Percentiles rank a stretch among this genome's conserved stretches.
These are phyloP conservation scores for Jaculus jaculus DNA, from an alignment of 2,113 vertebrate species.

Conservation along the genomic window DNA sequence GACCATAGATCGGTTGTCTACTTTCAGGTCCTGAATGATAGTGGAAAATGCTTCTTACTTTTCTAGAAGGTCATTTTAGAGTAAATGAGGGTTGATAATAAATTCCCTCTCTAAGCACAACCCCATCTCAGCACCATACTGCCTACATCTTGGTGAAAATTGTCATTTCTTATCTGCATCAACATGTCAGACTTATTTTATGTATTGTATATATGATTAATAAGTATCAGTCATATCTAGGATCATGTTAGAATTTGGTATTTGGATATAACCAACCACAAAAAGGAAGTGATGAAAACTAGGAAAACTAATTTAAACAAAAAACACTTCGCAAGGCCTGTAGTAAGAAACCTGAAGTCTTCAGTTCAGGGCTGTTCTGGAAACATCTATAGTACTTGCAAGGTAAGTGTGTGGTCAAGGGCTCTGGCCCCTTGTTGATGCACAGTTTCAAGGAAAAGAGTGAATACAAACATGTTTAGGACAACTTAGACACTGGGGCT, in stretches of 20 bases:
- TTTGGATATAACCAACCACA: not conserved
- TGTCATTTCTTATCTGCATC: not conserved
- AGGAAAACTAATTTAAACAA: not conserved
- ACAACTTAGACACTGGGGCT: not conserved
- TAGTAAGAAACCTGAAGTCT: not conserved
- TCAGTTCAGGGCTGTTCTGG: not conserved
- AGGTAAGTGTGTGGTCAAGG: not conserved
- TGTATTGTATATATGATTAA: not conserved
- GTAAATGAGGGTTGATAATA: not conserved
- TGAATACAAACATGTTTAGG: too few species aligned
- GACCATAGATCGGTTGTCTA: not conserved
- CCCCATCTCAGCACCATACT: not conserved
- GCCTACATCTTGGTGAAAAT: not conserved
- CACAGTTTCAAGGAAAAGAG: not conserved
- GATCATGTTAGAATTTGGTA: not conserved
- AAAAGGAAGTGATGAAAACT: not conserved
- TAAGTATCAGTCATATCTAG: not conserved
- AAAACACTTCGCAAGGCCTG: not conserved
- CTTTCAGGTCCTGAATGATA: not conserved
- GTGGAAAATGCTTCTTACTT: not conserved
- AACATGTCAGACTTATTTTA: not conserved
- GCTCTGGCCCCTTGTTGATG: not conserved
- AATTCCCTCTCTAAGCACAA: slow-evolving; percentile 13
- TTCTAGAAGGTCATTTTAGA: not conserved
- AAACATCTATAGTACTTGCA: not conserved